Percentiles rank a stretch among this genome's conserved stretches.
Conservation (phyloP, 2,797 vertebrate genomes). For the Dallia pectoralis region DNA sequence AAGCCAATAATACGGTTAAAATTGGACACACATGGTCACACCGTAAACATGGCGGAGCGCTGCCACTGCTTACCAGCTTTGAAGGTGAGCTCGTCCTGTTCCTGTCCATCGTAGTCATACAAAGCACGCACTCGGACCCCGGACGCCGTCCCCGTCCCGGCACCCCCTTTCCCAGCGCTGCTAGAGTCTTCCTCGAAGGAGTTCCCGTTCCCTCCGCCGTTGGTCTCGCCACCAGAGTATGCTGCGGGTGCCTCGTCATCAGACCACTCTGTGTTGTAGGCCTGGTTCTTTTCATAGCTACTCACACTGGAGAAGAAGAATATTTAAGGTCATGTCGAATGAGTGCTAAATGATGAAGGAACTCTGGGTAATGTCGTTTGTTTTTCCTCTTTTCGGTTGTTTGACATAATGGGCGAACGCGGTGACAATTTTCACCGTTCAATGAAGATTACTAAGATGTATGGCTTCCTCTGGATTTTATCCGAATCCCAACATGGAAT, state of each 20-base stretch:
- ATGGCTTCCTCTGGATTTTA: too few species aligned
- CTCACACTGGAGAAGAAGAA: conserved; percentile 79
- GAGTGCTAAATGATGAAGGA: too few species aligned
- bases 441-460: too few species aligned
- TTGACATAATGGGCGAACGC: too few species aligned
- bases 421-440: too few species aligned
- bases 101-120: conserved; percentile 96
- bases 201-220: conserved; percentile 69
- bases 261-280: conserved; percentile 91
- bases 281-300: conserved; percentile 93
- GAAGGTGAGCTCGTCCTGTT: conserved; percentile 96
- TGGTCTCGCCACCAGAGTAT: conserved; percentile 86
- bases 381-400: too few species aligned
- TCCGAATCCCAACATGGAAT: too few species aligned
- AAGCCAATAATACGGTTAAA: background rate
- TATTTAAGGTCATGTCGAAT: background rate
- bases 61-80: conserved; percentile 82
- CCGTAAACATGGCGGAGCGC: background rate
- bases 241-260: conserved; percentile 89
- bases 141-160: conserved; percentile 9
- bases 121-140: conserved; percentile 89
- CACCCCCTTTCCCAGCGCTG: conserved; percentile 48
- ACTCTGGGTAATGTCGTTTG: too few species aligned
- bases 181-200: conserved; percentile 89
- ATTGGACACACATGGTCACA: background rate